Evolutionary conservation across 2,888 invertebrate genomes (phyloP).

Genomic region (Aleiodes testaceus): DNA sequence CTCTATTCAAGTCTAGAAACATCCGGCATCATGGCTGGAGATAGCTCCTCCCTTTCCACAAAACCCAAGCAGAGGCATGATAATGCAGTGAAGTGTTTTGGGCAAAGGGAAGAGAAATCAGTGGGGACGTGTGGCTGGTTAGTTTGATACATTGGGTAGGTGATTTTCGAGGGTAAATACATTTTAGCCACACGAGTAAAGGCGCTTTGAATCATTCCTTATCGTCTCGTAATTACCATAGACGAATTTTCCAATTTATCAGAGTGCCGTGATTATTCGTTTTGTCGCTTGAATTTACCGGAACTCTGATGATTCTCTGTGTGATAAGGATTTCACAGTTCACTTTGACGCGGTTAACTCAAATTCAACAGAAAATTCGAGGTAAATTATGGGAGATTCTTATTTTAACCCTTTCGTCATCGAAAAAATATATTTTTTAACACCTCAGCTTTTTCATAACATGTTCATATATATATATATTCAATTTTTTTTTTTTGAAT

Average conservation of each 20-base stretch:
- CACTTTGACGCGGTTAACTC: not conserved
- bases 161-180: constrained; percentile 22
- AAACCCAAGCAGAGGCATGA: not conserved
- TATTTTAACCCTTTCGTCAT: not conserved
- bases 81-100: constrained; percentile 11
- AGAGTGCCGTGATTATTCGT: too few species aligned
- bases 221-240: not conserved
- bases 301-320: not conserved
- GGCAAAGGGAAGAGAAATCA: constrained; percentile 15
- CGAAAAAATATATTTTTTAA: not conserved
- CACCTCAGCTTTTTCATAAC: constrained; percentile 9
- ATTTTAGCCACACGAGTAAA: constrained; percentile 57
- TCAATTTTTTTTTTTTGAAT: not conserved
- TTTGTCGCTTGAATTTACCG: too few species aligned
- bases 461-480: not conserved
- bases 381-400: too few species aligned
- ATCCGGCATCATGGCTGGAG: constrained; percentile 26
- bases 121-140: constrained; percentile 49
- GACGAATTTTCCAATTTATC: too few species aligned
- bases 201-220: constrained; percentile 40
- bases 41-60: not conserved
- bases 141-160: constrained; percentile 43
- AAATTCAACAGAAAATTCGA: not conserved
- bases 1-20: constrained; percentile 17
- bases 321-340: constrained; percentile 1